These are phyloP conservation scores for Gobio gobio DNA, from an alignment of 2,113 vertebrate genomes.

Conservation along the genomic window DNA sequence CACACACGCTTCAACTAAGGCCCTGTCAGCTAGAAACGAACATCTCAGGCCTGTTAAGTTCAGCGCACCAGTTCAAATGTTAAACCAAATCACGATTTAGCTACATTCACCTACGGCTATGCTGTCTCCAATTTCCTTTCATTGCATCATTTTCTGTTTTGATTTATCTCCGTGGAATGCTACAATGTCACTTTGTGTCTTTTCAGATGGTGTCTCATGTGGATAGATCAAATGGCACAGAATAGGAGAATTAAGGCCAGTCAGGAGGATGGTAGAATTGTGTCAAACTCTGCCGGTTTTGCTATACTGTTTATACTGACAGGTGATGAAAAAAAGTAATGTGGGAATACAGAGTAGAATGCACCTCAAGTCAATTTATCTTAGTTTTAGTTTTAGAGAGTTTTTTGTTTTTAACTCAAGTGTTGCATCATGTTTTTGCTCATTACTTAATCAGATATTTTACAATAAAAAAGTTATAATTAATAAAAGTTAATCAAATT, in stretches of 20 bases:
- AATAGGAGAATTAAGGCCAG: not conserved
- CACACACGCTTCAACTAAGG: not conserved
- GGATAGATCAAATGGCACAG: conserved; percentile 41
- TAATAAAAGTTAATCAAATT: not conserved
- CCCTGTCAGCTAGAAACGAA: not conserved
- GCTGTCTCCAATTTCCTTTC: conserved; percentile 23
- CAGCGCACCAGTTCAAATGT: conserved; percentile 15
- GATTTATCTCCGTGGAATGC: conserved; percentile 14
- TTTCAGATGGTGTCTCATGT: conserved; percentile 31
- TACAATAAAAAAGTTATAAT: not conserved
- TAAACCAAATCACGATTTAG: conserved; percentile 4
- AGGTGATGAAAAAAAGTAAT: not conserved
- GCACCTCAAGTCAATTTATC: not conserved
- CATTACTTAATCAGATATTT: not conserved
- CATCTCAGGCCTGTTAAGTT: not conserved
- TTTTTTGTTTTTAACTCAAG: not conserved
- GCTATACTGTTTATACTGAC: not conserved
- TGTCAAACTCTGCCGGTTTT: not conserved
- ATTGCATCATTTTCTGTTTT: conserved; percentile 32
- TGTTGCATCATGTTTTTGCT: conserved; percentile 1
- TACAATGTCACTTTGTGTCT: conserved; percentile 22
- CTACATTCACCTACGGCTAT: not conserved
- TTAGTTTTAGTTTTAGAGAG: not conserved
- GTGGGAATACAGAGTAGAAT: not conserved
- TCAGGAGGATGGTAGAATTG: not conserved